Evolutionary conservation across 2,797 vertebrate genomes (phyloP).

Genomic region (Galagoides demidoff): DNA sequence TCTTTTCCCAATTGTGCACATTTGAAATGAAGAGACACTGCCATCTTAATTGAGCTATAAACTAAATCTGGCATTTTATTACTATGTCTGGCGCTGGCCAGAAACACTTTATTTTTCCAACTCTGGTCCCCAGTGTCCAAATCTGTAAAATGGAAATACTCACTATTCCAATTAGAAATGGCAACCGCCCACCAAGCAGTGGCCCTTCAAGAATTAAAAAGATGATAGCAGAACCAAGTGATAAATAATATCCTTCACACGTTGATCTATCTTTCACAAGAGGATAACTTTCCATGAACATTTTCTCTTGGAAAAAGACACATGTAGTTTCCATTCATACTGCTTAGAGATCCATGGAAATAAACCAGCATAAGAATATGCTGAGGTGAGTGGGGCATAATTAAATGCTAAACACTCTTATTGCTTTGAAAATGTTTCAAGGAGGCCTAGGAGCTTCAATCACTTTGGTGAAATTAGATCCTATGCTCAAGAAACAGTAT

Average conservation of each 20-base stretch:
- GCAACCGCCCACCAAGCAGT: background rate
- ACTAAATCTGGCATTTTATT: background rate
- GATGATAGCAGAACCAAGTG: background rate
- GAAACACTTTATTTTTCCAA: background rate
- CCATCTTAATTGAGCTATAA: background rate
- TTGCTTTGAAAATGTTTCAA: slow-evolving; percentile 57
- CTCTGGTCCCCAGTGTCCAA: background rate
- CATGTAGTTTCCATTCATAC: slow-evolving; percentile 11
- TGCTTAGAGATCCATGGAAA: background rate
- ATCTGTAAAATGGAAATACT: slow-evolving; percentile 37
- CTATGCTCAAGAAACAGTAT: slow-evolving; percentile 72
- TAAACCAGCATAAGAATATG: background rate
- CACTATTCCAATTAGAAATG: background rate
- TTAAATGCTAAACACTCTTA: slow-evolving; percentile 47
- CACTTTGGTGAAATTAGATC: slow-evolving; percentile 72
- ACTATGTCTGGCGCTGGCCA: background rate
- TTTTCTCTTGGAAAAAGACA: slow-evolving; percentile 52
- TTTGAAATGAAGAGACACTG: slow-evolving; percentile 17
- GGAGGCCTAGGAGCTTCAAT: slow-evolving; percentile 28
- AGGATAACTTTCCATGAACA: background rate
- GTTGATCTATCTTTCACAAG: slow-evolving; percentile 27
- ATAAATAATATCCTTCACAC: background rate
- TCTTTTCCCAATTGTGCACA: background rate
- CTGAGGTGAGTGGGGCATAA: background rate
- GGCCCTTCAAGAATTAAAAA: background rate